Base-by-base conservation (phyloP, 2,888 invertebrate genomes). In the Epinotia bilunana region DNA sequence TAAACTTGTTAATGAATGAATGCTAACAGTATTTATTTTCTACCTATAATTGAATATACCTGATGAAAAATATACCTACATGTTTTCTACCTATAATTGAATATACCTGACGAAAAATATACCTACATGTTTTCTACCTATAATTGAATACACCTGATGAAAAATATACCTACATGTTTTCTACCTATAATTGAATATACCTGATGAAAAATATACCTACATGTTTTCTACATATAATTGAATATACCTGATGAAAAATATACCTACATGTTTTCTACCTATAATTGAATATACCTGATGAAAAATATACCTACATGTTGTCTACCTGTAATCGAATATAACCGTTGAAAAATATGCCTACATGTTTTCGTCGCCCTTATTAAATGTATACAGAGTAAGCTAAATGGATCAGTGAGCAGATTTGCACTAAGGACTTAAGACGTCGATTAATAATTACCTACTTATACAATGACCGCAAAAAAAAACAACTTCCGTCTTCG, bases 1-100 rank as follows among this genome's bases (percentile, higher is more conserved):
- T 46, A 23, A 69, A 20, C 53, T 65, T 69, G 58, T 46, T 46
- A 46, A 46, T 69, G 23, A n/a, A 69, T 11, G 43, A 58, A 69
- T 16, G 43, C 2, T 55, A 9, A 49, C 20, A 3, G 11, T 57
- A 20, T 20, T 20, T 57, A 13, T 16, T 53, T 53, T 13, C 12
- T 12, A 18, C 1, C 20, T 57, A 18, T 57, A 57, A 18, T 57
- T 12, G n/a, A 57, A 18, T 20, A 20, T 20, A 57, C 12, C 18
- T 11, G n/a, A 7, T 11, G 7, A 53, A 53, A 53, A 53, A 4
- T 49, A 5, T 49, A 16, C 53, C n/a, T n/a, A 7, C 53, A 1
- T n/a, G n/a, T n/a, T n/a, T n/a, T n/a, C n/a, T n/a, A n/a, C n/a
- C n/a, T n/a, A n/a, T n/a, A n/a, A n/a, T n/a, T n/a, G n/a, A n/a